These are phyloP conservation scores for Dipodomys ordii DNA, from an alignment of 2,113 vertebrate genomes.

Conservation along the genomic window DNA sequence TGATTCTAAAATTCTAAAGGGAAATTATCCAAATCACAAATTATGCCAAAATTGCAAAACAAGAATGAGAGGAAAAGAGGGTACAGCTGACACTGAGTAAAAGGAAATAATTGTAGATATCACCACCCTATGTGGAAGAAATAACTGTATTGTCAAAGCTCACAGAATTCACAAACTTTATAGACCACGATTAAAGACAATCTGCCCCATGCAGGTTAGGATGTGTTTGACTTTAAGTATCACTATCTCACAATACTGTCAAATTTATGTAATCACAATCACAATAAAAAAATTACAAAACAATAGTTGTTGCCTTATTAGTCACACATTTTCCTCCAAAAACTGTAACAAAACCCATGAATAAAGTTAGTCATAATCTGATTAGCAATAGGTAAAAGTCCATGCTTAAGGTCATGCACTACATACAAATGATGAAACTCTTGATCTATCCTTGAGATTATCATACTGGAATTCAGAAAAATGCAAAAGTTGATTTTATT, in stretches of 20 bases:
- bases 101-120: no score
- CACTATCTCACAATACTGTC: no score
- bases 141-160: no score
- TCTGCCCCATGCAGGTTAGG: no score
- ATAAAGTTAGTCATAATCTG: conserved; percentile 49
- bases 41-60: not conserved
- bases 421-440: conserved; percentile 76
- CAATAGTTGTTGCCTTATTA: conserved; percentile 39
- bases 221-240: no score
- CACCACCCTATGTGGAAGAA: no score
- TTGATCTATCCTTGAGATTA: conserved; percentile 76
- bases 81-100: no score
- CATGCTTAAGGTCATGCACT: conserved; percentile 67
- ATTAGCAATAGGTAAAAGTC: conserved; percentile 40
- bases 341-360: not conserved
- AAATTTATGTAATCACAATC: no score
- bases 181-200: no score
- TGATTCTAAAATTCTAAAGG: conserved; percentile 37
- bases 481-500: conserved; percentile 44
- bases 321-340: not conserved
- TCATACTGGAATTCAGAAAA: conserved; percentile 77
- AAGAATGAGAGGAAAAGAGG: no score
- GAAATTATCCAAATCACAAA: conserved; percentile 41
- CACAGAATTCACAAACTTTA: no score
- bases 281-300: no score